Base-by-base conservation (phyloP, 1,140 invertebrate genomes). In the Drosophila dunni region DNA sequence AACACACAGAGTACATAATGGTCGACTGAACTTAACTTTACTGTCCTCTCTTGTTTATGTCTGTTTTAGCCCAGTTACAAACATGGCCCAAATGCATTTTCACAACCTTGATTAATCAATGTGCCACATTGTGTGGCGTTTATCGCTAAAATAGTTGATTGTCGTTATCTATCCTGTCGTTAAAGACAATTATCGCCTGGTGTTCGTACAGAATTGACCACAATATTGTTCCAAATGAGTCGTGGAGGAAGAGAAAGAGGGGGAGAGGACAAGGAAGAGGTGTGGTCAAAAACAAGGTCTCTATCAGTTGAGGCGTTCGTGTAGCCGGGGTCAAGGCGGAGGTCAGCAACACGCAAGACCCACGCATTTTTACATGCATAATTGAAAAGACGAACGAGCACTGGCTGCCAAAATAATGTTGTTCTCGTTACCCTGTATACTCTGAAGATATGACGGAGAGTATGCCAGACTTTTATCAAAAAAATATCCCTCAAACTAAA, bases 111-210 rank as follows among this genome's bases (percentile, higher is more conserved):
- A 38, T 36, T 62, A 53, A 51, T 63, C 61, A 53, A 53, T 64
- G 61, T 11, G 34, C 40, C 11, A 38, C 45, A 48, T 62, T 62
- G 15, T 38, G 36, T 42, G 56, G 57, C 46, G 53, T 62, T 54
- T 53, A 36, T 44, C 20, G 20, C 66, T 15, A n/a, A 29, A 69
- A 69, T 36, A 29, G 40, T 15, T 69, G 48, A 38, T 50, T n/a
- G 9, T 3, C 45, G 45, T 20, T 34, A 72, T 50, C 15, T 44
- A 33, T 33, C 34, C 36, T 66, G 17, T 51, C 53, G 29, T 72
- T 58, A 34, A 57, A 65, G 51, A 57, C 51, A 71, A 56, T 71
- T 71, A 65, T 50, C 68, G 61, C 44, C 10, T 45, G 0, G 0
- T 38, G 8, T 38, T 53, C 36, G 46, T 48, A 20, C 15, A 13